A percentile compares a stretch with the other conserved stretches of the same genome.
phyloP scores from a whole-genome alignment of 2,113 vertebrate species.

The Onychorhynchus coronatus region DNA sequence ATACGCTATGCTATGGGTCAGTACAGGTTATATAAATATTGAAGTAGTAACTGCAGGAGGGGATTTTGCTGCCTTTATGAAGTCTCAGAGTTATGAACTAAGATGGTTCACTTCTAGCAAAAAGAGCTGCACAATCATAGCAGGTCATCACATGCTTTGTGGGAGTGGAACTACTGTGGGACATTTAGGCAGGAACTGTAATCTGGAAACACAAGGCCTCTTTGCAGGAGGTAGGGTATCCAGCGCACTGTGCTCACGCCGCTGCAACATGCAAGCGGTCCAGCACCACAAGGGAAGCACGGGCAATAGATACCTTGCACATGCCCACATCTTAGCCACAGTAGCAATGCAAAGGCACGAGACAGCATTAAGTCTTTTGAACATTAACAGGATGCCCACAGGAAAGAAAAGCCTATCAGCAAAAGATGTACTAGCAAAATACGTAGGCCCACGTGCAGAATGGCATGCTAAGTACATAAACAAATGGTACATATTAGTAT shows the following conservation, averaged over 20 bases:
- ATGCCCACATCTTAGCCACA: background rate
- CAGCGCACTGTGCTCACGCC: background rate
- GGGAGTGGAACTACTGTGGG: background rate
- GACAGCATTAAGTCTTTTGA: background rate
- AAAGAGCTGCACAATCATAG: background rate
- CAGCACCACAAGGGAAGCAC: background rate
- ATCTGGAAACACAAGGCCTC: background rate
- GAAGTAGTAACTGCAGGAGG: background rate
- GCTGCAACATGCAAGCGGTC: background rate
- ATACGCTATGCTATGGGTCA: background rate
- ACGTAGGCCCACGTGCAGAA: background rate
- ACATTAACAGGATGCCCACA: background rate
- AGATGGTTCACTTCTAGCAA: background rate
- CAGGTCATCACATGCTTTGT: background rate
- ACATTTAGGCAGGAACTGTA: background rate
- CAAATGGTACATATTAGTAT: rapidly evolving
- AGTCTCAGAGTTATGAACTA: background rate
- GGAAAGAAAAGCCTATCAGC: background rate
- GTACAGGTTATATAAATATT: background rate
- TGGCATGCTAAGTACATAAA: background rate
- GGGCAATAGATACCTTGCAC: background rate
- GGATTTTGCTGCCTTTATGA: background rate
- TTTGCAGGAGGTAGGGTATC: background rate
- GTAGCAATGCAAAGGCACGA: background rate
- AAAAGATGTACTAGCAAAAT: background rate